Percentiles rank a stretch among this genome's conserved stretches.
These are phyloP conservation scores for Coremacera marginata DNA, from an alignment of 2,888 invertebrate genomes.

Conservation along the genomic window DNA sequence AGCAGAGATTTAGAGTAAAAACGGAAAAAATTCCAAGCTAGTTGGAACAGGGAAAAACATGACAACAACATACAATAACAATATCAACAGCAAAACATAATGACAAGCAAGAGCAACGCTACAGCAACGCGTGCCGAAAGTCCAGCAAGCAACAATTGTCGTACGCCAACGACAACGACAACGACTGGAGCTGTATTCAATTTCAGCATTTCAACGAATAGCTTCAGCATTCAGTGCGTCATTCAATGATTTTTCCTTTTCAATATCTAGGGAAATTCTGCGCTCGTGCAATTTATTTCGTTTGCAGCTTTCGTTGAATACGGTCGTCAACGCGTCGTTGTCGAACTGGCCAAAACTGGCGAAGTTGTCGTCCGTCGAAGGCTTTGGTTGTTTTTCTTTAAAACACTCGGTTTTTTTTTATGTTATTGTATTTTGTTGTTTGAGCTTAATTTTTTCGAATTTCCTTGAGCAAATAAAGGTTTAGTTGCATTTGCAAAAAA, in stretches of 20 bases:
- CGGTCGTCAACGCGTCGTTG: slow-evolving; percentile 58
- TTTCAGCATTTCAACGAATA: background rate
- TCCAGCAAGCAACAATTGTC: background rate
- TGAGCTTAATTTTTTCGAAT: background rate
- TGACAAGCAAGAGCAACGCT: background rate
- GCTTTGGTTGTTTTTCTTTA: background rate
- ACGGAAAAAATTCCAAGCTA: background rate
- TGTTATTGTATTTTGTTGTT: slow-evolving; percentile 13
- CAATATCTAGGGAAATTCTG: slow-evolving; percentile 51
- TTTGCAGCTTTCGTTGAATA: slow-evolving; percentile 65
- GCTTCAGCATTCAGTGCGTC: background rate
- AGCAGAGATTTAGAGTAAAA: background rate
- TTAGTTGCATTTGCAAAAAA: background rate
- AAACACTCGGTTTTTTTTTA: background rate
- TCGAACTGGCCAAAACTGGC: background rate
- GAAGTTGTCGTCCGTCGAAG: slow-evolving; percentile 16
- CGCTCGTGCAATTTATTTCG: slow-evolving; percentile 65
- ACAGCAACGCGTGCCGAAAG: background rate
- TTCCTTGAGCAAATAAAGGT: background rate
- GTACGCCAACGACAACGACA: too few species aligned
- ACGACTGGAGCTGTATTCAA: slow-evolving; percentile 1
- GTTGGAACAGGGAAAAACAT: too few species aligned
- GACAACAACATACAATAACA: background rate
- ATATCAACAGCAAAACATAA: background rate
- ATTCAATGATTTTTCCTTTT: slow-evolving; percentile 35